Base-by-base conservation (phyloP, 1,140 invertebrate species). In the Aricia agestis region DNA sequence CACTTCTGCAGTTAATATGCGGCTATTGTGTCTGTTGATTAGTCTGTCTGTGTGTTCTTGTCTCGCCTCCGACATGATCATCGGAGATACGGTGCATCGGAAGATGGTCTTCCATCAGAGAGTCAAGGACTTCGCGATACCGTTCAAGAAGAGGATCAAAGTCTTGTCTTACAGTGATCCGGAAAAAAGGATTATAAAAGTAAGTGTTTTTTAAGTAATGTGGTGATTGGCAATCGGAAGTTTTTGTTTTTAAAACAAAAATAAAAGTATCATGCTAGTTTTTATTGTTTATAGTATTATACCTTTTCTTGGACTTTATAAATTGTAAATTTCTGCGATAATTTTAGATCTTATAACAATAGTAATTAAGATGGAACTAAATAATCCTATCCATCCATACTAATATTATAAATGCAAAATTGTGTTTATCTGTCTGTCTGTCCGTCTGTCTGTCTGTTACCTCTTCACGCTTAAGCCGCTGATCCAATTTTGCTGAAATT, bases 81-180 rank as follows among this genome's bases (percentile, higher is more conserved):
- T 87, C 17, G 89, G 89, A 42, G 89, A 91, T 58, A 90, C 85
- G 1, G 86, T 91, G 73, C 87, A 90, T 68, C 85, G 87, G 71
- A 91, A 90, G 77, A 89, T 91, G 89, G 87, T 91, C 52, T 91
- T 91, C 72, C 89, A 91, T 66, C 86, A 91, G 69, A 85, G 89
- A 66, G 82, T 91, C 10, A 91, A 91, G 73, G 86, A 90, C 59
- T 88, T 91, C 59, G 87, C 89, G 11, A 89, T 91, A 82, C 89
- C 89, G 1, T 91, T 91, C 74, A 91, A 90, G 75, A 91, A 91
- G 74, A 81, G 89, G 61, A 85, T 91, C 17, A 85, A 87, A 72
- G 78, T 77, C 36, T 76, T 90, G 68, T 79, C 84, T 1, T 91
- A 87, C 73, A 82, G 32, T n/a, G 89, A 91, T 76, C 82, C 87